Conservation (phyloP, 2,797 vertebrate genomes). For the Urophycis tenuis region DNA sequence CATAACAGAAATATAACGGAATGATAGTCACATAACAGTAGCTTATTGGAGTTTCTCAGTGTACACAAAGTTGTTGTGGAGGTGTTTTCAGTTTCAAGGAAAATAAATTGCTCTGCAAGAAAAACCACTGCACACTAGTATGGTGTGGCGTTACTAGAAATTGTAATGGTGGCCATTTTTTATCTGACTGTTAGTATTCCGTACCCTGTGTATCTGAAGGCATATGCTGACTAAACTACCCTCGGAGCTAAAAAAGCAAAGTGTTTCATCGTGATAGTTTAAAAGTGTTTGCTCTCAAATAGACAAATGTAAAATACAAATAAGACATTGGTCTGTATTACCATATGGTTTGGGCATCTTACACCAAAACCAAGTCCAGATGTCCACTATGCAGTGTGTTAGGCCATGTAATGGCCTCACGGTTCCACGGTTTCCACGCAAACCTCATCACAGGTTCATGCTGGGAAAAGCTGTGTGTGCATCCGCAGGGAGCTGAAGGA, state of each 20-base stretch:
- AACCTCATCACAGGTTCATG: constrained; percentile 47
- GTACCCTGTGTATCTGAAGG: not conserved
- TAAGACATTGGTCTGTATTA: not conserved
- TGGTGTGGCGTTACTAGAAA: not conserved
- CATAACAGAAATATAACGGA: not conserved
- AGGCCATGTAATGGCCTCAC: not conserved
- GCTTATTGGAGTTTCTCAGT: not conserved
- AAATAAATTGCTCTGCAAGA: not conserved
- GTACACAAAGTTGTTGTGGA: not conserved
- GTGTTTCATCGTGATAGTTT: not conserved
- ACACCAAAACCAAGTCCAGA: not conserved
- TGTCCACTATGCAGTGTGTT: not conserved
- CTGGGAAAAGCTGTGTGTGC: constrained; percentile 61
- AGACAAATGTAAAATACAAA: constrained; percentile 2
- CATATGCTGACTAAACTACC: not conserved
- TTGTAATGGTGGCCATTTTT: not conserved
- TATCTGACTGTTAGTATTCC: not conserved
- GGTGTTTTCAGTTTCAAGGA: not conserved
- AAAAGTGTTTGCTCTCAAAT: not conserved
- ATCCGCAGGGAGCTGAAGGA: constrained; percentile 68
- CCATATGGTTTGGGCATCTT: not conserved
- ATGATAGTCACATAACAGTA: not conserved
- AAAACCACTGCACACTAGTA: not conserved
- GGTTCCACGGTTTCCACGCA: not conserved
- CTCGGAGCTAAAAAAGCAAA: not conserved